These are phyloP conservation scores for Bradypodion pumilum DNA, from an alignment of 2,797 vertebrate species.

Conservation along the genomic window DNA sequence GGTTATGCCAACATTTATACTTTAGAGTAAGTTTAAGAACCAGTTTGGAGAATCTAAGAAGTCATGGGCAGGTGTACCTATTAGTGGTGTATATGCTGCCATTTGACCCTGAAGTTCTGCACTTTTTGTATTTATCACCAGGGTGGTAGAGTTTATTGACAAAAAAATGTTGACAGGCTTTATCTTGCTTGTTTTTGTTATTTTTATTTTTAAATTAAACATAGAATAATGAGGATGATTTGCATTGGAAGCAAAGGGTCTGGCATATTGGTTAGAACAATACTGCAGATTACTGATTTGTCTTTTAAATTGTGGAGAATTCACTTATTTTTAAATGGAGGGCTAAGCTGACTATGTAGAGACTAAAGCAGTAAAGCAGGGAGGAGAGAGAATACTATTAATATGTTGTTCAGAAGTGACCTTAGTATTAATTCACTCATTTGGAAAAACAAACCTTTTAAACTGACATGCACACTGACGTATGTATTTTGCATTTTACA, in stretches of 20 bases:
- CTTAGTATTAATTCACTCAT: constrained; percentile 82
- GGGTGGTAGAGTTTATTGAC: constrained; percentile 78
- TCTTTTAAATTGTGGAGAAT: constrained; percentile 77
- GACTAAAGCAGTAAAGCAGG: constrained; percentile 68
- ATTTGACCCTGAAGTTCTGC: constrained; percentile 80
- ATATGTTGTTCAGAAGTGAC: constrained; percentile 81
- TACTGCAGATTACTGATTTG: constrained; percentile 73
- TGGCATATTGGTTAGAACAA: constrained; percentile 72
- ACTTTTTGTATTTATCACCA: constrained; percentile 82
- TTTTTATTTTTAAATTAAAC: constrained; percentile 66
- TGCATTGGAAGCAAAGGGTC: constrained; percentile 76
- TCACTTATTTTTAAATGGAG: constrained; percentile 77
- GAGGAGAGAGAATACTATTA: constrained; percentile 64
- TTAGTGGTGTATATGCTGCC: constrained; percentile 81
- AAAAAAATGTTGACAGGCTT: constrained; percentile 74
- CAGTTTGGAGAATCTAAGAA: constrained; percentile 78
- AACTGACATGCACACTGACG: constrained; percentile 63
- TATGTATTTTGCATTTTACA: constrained; percentile 69
- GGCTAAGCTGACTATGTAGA: constrained; percentile 67
- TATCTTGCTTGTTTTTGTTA: constrained; percentile 70
- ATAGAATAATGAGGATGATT: constrained; percentile 78
- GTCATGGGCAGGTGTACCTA: constrained; percentile 79
- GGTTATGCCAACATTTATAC: constrained; percentile 86
- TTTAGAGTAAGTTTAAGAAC: constrained; percentile 82
- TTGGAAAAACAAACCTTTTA: constrained; percentile 68